phyloP scores from a whole-genome alignment of 2,797 vertebrate species.

The Danio aesculapii region DNA sequence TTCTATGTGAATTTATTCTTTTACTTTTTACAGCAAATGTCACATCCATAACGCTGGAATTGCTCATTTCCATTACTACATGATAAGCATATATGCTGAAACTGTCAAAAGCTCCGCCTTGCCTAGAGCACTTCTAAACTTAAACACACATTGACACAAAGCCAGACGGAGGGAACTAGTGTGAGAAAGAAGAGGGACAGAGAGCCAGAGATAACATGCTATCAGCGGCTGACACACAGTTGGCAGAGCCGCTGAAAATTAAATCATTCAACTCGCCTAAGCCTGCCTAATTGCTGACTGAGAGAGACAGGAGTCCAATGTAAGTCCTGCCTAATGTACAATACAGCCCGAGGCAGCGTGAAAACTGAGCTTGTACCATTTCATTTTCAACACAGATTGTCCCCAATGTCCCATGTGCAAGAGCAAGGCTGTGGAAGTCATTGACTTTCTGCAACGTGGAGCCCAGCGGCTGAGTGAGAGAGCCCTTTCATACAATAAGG shows the following conservation, averaged over 20 bases:
- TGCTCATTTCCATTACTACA: background rate
- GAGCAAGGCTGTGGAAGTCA: conserved; percentile 45
- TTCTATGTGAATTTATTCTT: too few species aligned
- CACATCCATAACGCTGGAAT: too few species aligned
- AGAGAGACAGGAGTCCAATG: conserved; percentile 45
- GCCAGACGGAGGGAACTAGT: background rate
- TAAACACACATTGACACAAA: background rate
- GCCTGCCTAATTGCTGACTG: conserved; percentile 71
- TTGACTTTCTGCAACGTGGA: conserved; percentile 62
- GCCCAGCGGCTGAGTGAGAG: conserved; percentile 69
- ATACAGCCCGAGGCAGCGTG: conserved; percentile 57
- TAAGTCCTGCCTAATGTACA: conserved; percentile 50
- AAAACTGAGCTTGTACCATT: conserved; percentile 28
- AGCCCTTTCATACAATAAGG: too few species aligned
- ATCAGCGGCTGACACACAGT: conserved; percentile 58
- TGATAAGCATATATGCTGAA: background rate
- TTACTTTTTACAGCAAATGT: too few species aligned
- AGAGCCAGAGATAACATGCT: conserved; percentile 16
- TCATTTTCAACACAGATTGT: conserved; percentile 31
- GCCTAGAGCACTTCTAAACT: background rate
- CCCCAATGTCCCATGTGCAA: conserved; percentile 23
- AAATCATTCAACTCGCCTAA: conserved; percentile 65
- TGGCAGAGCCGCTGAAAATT: conserved; percentile 67
- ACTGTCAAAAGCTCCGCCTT: background rate
- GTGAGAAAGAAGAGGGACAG: background rate